phyloP scores from a whole-genome alignment of 1,140 invertebrate genomes.

The Hesperophylax magnus region DNA sequence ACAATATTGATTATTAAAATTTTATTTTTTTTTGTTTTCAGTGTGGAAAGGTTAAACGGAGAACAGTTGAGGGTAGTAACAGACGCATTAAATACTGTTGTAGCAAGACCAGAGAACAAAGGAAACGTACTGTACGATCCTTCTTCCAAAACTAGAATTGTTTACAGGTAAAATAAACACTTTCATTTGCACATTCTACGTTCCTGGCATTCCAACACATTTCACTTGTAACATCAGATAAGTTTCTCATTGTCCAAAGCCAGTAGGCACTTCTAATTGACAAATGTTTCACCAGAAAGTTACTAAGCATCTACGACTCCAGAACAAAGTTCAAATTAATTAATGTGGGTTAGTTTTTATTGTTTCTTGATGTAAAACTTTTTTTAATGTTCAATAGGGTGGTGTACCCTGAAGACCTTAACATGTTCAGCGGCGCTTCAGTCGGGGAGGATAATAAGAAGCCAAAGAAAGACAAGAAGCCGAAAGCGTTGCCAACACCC shows the following conservation, averaged over 20 bases:
- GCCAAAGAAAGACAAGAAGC: constrained; percentile 40
- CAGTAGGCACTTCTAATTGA: too few relatives aligned
- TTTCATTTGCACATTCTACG: too few relatives aligned
- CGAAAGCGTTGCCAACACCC: neutral
- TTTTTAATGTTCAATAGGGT: constrained; percentile 30
- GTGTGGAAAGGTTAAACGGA: constrained; percentile 47
- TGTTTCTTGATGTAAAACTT: too few relatives aligned
- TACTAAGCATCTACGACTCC: too few relatives aligned
- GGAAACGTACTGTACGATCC: constrained; percentile 48
- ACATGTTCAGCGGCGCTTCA: constrained; percentile 38
- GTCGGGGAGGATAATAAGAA: constrained; percentile 23
- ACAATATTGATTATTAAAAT: too few relatives aligned
- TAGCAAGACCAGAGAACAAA: constrained; percentile 35
- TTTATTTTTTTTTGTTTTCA: constrained; percentile 1
- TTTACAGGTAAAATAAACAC: constrained; percentile 29
- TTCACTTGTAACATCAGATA: too few relatives aligned
- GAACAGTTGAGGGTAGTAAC: constrained; percentile 49
- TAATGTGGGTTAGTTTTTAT: too few relatives aligned
- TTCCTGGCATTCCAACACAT: too few relatives aligned
- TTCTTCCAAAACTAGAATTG: constrained; percentile 44
- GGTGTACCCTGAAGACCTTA: constrained; percentile 54
- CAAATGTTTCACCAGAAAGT: too few relatives aligned
- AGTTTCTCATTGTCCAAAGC: too few relatives aligned
- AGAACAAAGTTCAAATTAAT: too few relatives aligned
- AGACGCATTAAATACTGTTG: constrained; percentile 39